phyloP scores from a whole-genome alignment of 2,888 invertebrate species.

The Drosophila antonietae region DNA sequence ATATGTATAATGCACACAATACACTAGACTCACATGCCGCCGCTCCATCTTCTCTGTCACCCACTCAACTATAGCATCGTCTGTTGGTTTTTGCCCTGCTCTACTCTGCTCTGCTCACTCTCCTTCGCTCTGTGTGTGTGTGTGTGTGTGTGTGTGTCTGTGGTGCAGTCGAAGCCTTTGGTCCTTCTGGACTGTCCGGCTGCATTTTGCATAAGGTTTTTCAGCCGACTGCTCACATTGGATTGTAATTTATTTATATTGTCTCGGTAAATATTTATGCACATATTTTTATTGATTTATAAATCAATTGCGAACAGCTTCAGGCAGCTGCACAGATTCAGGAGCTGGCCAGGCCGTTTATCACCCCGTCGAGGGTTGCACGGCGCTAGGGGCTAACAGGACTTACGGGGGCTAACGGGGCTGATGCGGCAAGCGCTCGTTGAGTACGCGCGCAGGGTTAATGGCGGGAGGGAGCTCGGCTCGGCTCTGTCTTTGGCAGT shows the following conservation, averaged over 20 bases:
- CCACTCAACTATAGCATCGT: neutral
- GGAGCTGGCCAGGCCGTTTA: conserved; percentile 33
- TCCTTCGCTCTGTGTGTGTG: neutral
- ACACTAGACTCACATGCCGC: neutral
- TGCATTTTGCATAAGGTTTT: conserved; percentile 73
- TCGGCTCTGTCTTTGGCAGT: conserved; percentile 34
- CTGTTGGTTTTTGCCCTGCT: neutral
- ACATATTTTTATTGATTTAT: conserved; percentile 75
- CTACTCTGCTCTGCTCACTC: neutral
- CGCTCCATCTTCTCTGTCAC: neutral
- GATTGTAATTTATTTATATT: conserved; percentile 74
- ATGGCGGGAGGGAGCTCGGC: neutral
- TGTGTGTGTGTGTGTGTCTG: neutral
- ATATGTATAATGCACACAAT: neutral
- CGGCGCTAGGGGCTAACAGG: neutral
- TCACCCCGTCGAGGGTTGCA: conserved; percentile 34
- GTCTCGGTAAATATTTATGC: conserved; percentile 74
- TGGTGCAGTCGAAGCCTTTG: neutral
- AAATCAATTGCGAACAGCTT: conserved; percentile 65
- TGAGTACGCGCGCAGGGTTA: neutral
- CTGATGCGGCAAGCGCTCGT: neutral
- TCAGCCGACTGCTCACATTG: conserved; percentile 57
- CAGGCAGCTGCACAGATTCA: conserved; percentile 31
- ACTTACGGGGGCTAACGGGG: neutral
- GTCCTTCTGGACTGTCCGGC: conserved; percentile 25